Base-by-base conservation (phyloP, 2,113 vertebrate species). In the Vireo altiloquus region DNA sequence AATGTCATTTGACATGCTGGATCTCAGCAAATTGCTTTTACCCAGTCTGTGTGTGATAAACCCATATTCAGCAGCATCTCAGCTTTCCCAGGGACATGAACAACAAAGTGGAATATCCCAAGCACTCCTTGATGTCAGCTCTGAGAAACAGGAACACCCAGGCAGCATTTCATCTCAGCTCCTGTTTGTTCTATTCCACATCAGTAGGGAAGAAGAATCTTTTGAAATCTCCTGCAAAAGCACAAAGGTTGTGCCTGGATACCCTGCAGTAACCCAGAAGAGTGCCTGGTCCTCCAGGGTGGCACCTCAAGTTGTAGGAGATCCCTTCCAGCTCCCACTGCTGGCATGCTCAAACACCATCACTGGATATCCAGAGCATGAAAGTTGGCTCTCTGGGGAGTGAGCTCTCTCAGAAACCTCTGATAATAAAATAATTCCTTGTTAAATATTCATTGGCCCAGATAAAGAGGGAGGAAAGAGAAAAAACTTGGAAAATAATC, bases 311-410 rank as follows among this genome's bases (percentile, higher is more conserved):
- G 23, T 15, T 53, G 14, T 4, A 54, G 53, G 59, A 77, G 9
- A 9, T 52, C 11, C 59, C 14, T 64, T 66, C 66, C 54, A 68
- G 35, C 49, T 93, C 46, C 61, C 79, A 39, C 60, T 83, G 42
- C 27, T 85, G 53, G 65, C 0, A 0, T 11, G 12, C 39, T 72
- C 49, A 49, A 27, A 64, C 17, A 35, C 3, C 7, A 10, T 1
- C 78, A 17, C 42, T 63, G 44, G 25, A 40, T 50, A 66, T 13
- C 10, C 50, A 80, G 15, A 65, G n/a, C 20, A 53, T 22, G 56
- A 31, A 70, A 61, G 3, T 6, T 65, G 63, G 5, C 27, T 61
- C 13, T 68, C 3, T 69, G 40, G 14, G 21, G 28, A 71, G 6
- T 15, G 5, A 47, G 2, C 2, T 49, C 3, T 31, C 7, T 30